Evolutionary conservation across 1,140 invertebrate species (phyloP).

Genomic region (Cydia amplana): DNA sequence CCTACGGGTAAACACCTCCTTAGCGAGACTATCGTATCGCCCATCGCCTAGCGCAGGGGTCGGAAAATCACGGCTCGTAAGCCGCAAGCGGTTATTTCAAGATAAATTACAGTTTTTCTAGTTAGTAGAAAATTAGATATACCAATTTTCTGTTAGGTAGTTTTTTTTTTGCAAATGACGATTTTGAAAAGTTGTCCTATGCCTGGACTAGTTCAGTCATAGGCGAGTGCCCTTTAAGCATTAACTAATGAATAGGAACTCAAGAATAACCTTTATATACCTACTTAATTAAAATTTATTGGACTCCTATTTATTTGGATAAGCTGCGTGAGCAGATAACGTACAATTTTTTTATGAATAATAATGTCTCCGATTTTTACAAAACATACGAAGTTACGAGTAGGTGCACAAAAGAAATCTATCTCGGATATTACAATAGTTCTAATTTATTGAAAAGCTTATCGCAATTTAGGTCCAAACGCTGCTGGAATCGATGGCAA

Average conservation of each 20-base stretch:
- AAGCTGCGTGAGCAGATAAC: too few relatives aligned
- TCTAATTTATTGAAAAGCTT: constrained; percentile 2
- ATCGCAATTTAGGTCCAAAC: constrained; percentile 15
- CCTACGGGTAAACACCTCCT: constrained; percentile 56
- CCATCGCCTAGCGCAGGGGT: constrained; percentile 37
- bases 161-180: too few relatives aligned
- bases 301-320: neutral
- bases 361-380: too few relatives aligned
- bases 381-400: neutral
- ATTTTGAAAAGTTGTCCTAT: neutral
- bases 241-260: neutral
- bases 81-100: neutral
- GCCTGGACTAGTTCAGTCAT: neutral
- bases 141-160: too few relatives aligned
- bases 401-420: neutral
- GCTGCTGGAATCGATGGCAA: constrained; percentile 8
- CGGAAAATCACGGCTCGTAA: neutral
- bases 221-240: constrained; percentile 8
- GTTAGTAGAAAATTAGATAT: neutral
- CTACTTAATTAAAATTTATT: neutral
- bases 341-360: too few relatives aligned
- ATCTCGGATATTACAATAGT: constrained; percentile 4
- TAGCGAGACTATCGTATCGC: constrained; percentile 37
- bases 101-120: neutral
- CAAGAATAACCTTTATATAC: neutral